Evolutionary conservation across 2,888 invertebrate genomes (phyloP).

Genomic region (Drosophila cognata): DNA sequence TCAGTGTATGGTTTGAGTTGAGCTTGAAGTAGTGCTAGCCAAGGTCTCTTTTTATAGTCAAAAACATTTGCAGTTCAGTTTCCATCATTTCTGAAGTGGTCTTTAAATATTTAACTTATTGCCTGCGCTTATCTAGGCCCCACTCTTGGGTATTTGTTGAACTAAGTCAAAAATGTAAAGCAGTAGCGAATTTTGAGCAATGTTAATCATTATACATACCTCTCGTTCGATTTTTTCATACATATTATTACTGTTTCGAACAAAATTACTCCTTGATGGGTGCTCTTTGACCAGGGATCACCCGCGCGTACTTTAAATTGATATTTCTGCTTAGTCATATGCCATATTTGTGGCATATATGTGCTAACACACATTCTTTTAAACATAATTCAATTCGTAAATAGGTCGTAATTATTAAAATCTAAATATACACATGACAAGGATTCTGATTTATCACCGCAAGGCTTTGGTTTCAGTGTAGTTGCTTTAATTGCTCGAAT

Average conservation of each 20-base stretch:
- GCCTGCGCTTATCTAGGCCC: neutral
- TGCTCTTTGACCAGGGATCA: neutral
- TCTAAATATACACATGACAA: neutral
- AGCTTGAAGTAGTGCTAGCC: neutral
- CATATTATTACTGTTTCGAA: neutral
- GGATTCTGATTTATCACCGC: neutral
- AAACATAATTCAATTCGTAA: neutral
- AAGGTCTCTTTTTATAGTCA: neutral
- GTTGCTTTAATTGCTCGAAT: neutral
- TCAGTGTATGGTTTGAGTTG: neutral
- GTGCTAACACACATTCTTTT: neutral
- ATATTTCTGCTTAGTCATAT: neutral
- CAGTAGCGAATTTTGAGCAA: neutral
- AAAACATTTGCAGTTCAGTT: neutral
- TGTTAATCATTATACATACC: neutral
- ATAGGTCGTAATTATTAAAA: neutral
- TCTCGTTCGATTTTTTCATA: neutral
- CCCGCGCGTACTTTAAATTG: neutral
- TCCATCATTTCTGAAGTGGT: neutral
- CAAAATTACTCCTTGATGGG: neutral
- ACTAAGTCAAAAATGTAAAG: neutral
- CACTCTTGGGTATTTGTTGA: neutral
- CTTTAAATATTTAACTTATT: neutral
- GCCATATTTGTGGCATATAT: neutral
- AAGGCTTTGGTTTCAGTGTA: neutral